phyloP scores from a whole-genome alignment of 2,113 vertebrate species.

The Garra rufa region DNA sequence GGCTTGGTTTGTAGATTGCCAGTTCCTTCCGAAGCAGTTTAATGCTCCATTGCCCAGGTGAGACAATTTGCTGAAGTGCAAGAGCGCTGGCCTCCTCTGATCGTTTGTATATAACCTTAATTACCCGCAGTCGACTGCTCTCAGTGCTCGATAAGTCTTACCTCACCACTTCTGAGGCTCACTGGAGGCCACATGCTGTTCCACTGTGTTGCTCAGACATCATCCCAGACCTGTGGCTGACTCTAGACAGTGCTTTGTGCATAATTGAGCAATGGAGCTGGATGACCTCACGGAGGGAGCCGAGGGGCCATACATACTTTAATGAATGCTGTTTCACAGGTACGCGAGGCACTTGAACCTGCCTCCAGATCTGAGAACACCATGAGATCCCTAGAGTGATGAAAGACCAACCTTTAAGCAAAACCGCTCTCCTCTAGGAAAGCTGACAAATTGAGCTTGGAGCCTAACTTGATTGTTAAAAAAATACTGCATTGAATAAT shows the following conservation, averaged over 20 bases:
- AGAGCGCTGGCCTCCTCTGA: background rate
- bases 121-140: constrained; percentile 18
- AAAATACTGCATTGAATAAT: background rate
- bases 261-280: constrained; percentile 52
- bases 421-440: background rate
- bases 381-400: background rate
- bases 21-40: background rate
- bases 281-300: constrained; percentile 54
- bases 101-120: background rate
- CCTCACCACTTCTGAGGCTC: background rate
- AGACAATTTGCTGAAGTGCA: constrained; percentile 15
- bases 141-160: background rate
- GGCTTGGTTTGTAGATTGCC: background rate
- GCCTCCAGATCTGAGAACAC: background rate
- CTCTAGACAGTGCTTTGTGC: constrained; percentile 34
- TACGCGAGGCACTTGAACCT: constrained; percentile 26
- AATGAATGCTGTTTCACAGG: constrained; percentile 51
- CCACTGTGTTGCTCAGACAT: background rate
- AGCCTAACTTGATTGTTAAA: background rate
- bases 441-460: background rate
- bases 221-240: background rate
- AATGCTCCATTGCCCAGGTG: constrained; percentile 15
- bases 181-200: background rate
- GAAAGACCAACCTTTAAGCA: background rate
- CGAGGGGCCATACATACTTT: constrained; percentile 54